Base-by-base conservation (phyloP, 2,113 vertebrate genomes). In the Ictalurus furcatus region DNA sequence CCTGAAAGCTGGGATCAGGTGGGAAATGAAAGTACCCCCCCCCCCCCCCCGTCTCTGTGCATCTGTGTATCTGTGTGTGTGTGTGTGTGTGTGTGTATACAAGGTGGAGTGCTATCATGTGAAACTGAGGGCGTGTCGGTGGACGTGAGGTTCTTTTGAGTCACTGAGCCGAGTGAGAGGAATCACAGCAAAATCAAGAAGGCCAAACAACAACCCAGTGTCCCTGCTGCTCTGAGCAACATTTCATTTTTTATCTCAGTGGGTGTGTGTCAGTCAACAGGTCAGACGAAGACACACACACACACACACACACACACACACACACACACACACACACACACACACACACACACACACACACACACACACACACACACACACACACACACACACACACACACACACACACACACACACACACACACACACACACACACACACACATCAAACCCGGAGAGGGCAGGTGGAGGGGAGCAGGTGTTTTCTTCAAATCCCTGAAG, bases 111-210 rank as follows among this genome's bases (percentile, higher is more conserved):
- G 84, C 61, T 69, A 56, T 34, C 30, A 17, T 56, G 37, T 58
- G 44, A 4, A 76, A 25, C 54, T 1, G 40, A 69, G 44, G 37
- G 63, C 48, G 30, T n/a, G 19, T 12, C 58, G 21, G 40, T 56
- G 71, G 61, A 37, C 23, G 2, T 28, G 30, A 78, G 73, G 58
- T 85, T 37, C 13, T 80, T 65, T 59, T 67, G 71, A 61, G 59
- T 34, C 69, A 67, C 58, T 79, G 71, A 78, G 37, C 71, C 44
- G 58, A 63, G 40, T 37, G 28, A 25, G n/a, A 63, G 40, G 37
- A 88, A 83, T 44, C 48, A 73, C 63, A 59, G 86, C 61, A 58
- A 34, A 76, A 63, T 76, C 67, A 25, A 73, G 25, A 58, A 58
- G 28, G 16, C n/a, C 28, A 30, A 80, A 54, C 25, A n/a, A 8